phyloP scores from a whole-genome alignment of 1,140 invertebrate species.

The Drosophila virilis region DNA sequence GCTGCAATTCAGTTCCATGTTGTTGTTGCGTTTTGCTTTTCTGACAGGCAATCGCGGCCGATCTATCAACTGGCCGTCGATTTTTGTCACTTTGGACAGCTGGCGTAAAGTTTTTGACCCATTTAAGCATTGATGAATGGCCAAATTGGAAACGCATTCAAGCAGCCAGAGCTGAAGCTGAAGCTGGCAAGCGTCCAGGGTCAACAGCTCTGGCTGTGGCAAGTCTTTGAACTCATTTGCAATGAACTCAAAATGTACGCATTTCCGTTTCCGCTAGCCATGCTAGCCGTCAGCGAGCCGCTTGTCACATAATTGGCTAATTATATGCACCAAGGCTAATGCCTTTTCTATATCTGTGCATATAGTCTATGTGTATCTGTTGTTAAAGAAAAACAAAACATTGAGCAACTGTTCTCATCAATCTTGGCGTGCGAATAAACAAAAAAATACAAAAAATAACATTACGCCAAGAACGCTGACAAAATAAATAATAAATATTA shows the following conservation, averaged over 20 bases:
- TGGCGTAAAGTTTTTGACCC: conserved; percentile 30
- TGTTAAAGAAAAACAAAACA: conserved; percentile 58
- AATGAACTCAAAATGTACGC: conserved; percentile 34
- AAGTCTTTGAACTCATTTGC: conserved; percentile 41
- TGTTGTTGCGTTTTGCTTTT: conserved; percentile 24
- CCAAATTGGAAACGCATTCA: conserved; percentile 23
- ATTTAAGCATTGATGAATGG: conserved; percentile 46
- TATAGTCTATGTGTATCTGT: conserved; percentile 11
- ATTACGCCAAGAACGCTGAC: conserved; percentile 15
- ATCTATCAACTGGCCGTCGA: conserved; percentile 37
- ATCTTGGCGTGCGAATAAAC: conserved; percentile 57
- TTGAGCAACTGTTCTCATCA: conserved; percentile 75
- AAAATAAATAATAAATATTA: conserved; percentile 41
- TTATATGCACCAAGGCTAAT: conserved; percentile 74
- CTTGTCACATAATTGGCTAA: conserved; percentile 59
- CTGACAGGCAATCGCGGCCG: conserved; percentile 36
- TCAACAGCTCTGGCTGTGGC: conserved; percentile 11
- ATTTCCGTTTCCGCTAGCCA: conserved; percentile 66
- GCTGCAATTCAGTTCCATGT: conserved; percentile 55
- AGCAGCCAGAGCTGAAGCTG: conserved; percentile 3
- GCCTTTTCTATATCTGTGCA: conserved; percentile 30
- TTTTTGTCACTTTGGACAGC: conserved; percentile 50
- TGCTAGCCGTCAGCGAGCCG: conserved; percentile 1
- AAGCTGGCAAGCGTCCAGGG: conserved; percentile 44
- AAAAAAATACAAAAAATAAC: neutral